Evolutionary conservation across 2,113 vertebrate genomes (phyloP).

Genomic region (Colistium nudipinnis): DNA sequence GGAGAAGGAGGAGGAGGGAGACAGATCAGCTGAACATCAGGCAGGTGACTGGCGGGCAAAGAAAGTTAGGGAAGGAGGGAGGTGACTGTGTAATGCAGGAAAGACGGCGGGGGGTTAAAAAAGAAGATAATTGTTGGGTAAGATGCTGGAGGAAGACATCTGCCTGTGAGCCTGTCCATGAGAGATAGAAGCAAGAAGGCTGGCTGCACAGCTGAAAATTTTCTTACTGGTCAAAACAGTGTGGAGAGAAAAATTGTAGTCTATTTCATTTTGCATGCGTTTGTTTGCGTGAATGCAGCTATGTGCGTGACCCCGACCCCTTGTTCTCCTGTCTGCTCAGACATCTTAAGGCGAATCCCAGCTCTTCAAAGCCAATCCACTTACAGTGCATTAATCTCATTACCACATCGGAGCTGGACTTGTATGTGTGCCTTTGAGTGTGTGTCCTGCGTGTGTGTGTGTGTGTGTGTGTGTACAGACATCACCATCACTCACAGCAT

Average conservation of each 20-base stretch:
- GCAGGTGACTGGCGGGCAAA: constrained; percentile 3
- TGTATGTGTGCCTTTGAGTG: neutral
- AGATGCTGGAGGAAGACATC: constrained; percentile 50
- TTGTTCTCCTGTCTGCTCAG: constrained; percentile 76
- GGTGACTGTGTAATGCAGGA: neutral
- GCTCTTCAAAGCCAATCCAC: constrained; percentile 79
- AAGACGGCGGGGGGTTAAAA: constrained; percentile 25
- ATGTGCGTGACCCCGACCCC: constrained; percentile 64
- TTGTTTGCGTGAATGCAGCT: constrained; percentile 9
- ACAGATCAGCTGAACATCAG: constrained; percentile 40
- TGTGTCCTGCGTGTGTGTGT: constrained; percentile 26
- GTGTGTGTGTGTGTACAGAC: constrained; percentile 21
- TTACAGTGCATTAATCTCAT: constrained; percentile 82
- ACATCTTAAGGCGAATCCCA: constrained; percentile 79
- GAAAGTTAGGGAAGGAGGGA: neutral
- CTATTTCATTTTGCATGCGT: constrained; percentile 18
- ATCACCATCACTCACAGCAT: constrained; percentile 10
- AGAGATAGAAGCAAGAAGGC: neutral
- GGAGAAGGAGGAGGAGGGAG: neutral
- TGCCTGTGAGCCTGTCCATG: constrained; percentile 29
- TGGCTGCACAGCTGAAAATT: neutral
- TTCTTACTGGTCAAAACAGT: neutral
- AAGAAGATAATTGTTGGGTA: constrained; percentile 14
- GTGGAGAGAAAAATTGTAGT: neutral
- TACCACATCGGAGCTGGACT: constrained; percentile 61